Conservation (phyloP, 2,888 invertebrate species). For the Drosophila affinis region DNA sequence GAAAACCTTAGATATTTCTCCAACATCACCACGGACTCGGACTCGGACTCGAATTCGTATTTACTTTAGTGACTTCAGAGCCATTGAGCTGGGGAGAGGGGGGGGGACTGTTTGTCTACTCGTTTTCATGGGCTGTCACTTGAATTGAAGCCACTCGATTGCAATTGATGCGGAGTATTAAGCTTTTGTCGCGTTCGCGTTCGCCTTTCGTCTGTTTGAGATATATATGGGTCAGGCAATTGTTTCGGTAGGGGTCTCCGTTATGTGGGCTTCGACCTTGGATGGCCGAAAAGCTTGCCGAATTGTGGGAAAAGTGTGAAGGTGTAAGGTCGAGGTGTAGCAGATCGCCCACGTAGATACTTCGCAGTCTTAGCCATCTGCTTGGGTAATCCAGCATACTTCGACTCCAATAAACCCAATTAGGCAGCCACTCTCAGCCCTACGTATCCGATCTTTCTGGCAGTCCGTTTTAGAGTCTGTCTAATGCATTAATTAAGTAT, state of each 20-base stretch:
- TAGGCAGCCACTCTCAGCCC: constrained; percentile 19
- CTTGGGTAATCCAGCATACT: not conserved
- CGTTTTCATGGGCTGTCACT: constrained; percentile 73
- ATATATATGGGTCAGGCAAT: constrained; percentile 63
- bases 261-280: constrained; percentile 54
- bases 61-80: constrained; percentile 53
- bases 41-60: constrained; percentile 32
- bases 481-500: constrained; percentile 70
- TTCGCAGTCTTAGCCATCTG: not conserved
- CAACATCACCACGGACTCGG: too few species aligned
- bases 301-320: constrained; percentile 39
- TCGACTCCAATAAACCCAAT: not conserved
- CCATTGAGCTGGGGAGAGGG: constrained; percentile 43
- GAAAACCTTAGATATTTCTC: constrained; percentile 24
- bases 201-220: constrained; percentile 6
- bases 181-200: constrained; percentile 44
- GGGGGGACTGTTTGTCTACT: constrained; percentile 60
- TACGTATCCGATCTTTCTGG: constrained; percentile 54
- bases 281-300: constrained; percentile 5
- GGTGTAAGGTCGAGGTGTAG: constrained; percentile 26
- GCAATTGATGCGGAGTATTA: constrained; percentile 60
- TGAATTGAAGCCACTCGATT: constrained; percentile 63
- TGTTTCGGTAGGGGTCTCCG: constrained; percentile 22
- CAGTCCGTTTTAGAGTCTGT: constrained; percentile 50
- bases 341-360: not conserved